Evolutionary conservation across 2,113 vertebrate genomes (phyloP), one percentile per base, ranked within the genome.

Genomic region (Hyla sarda): DNA sequence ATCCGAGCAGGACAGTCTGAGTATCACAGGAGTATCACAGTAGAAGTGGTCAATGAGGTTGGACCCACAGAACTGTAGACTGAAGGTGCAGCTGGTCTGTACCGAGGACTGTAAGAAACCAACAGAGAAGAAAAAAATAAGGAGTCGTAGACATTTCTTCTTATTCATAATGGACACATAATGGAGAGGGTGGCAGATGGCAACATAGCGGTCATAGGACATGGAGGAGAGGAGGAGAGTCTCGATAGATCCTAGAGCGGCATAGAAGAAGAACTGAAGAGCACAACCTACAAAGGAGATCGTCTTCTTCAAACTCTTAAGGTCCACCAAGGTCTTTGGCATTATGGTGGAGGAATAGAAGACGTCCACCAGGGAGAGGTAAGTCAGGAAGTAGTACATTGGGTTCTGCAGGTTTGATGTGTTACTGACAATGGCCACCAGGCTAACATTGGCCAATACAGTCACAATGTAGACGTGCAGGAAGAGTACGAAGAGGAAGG

Each of bases 281-380:
- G 76, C 84, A 72, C 84, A 86, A 7, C 76, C 84, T 58, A 21
- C n/a, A 25, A 71, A 71, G 12, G 84, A 72, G 25, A 86, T 86
- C 5, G 48, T 30, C 32, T 79, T 85, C 30, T 54, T 56, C 32
- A 19, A 10, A 8, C 21, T 71, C 1, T 52, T 56, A 11, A 86
- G 60, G 62, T 80, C 76, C 9, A 5, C 25, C 1, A 85, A 14
- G 60, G 79, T 85, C 77, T 79, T 85, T 28, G 84, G 84, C 32
- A 60, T 56, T 41, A 85, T 71, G 12, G n/a, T 34, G 11, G 84
- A 85, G 10, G 84, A 85, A 32, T 85, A 85, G 30, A 77, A 56
- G 30, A 85, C 7, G 47, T 86, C 84, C 65, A 86, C 60, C 75
- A 86, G 16, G 8, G 75, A 86, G 21, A 86, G 84, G 13, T 37